These are phyloP conservation scores for Xenopus borealis DNA, from an alignment of 2,113 vertebrate species.

Conservation along the genomic window DNA sequence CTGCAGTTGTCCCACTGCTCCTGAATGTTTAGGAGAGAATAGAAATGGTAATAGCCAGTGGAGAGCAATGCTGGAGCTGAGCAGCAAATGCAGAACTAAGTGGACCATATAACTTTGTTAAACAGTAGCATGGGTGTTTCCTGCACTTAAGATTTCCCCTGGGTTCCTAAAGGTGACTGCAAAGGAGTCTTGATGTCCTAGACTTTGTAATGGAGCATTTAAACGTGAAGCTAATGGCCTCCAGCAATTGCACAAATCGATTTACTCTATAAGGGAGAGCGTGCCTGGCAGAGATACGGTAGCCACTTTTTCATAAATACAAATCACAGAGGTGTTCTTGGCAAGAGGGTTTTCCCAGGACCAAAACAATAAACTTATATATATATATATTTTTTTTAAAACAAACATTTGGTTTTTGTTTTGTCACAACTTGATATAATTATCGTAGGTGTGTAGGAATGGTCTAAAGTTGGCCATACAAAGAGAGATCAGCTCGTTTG, in stretches of 20 bases:
- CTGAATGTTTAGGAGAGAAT: not conserved
- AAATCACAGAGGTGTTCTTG: not conserved
- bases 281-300: constrained; percentile 26
- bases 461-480: too few species aligned
- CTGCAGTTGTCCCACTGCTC: too few species aligned
- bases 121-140: constrained; percentile 12
- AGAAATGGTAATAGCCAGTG: not conserved
- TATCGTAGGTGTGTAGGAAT: too few species aligned
- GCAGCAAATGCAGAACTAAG: not conserved
- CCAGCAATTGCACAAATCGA: constrained; percentile 32
- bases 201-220: constrained; percentile 31
- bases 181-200: constrained; percentile 15
- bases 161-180: constrained; percentile 26
- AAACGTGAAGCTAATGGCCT: constrained; percentile 40
- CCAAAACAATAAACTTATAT: too few species aligned
- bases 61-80: not conserved
- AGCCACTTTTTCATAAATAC: constrained; percentile 6
- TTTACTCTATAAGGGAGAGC: constrained; percentile 18
- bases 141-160: constrained; percentile 37
- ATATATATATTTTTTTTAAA: too few species aligned
- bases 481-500: too few species aligned
- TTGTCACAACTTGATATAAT: too few species aligned
- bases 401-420: too few species aligned
- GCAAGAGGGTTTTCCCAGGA: constrained; percentile 18
- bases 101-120: not conserved